These are phyloP conservation scores for Simalia tracyae DNA, from an alignment of 2,797 vertebrate genomes.

Conservation along the genomic window DNA sequence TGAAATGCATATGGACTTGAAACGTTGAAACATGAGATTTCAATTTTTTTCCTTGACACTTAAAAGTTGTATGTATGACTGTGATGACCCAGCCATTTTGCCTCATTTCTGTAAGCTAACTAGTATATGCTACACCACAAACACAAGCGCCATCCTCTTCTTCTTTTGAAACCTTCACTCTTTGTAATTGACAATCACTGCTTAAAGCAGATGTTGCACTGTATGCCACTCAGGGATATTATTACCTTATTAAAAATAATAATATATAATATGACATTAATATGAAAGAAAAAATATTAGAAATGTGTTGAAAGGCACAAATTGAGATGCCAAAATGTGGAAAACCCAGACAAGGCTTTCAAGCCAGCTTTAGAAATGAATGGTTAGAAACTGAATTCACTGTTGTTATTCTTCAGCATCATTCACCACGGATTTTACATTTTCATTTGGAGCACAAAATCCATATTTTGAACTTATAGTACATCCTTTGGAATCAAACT, in stretches of 20 bases:
- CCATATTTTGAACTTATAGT: constrained; percentile 10
- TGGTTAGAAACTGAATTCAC: constrained; percentile 61
- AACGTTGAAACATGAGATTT: constrained; percentile 42
- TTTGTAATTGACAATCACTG: constrained; percentile 95
- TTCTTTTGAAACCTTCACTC: constrained; percentile 65
- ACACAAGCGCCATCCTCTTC: constrained; percentile 35
- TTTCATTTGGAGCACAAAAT: constrained; percentile 21
- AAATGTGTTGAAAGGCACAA: constrained; percentile 57
- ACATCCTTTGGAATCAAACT: constrained; percentile 49
- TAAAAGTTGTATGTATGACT: neutral
- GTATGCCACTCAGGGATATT: constrained; percentile 96
- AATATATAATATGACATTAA: constrained; percentile 66
- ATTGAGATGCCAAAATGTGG: constrained; percentile 64
- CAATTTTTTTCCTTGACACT: constrained; percentile 41
- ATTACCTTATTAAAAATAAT: constrained; percentile 80
- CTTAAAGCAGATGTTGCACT: constrained; percentile 83
- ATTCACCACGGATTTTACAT: constrained; percentile 36
- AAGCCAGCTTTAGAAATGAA: constrained; percentile 57
- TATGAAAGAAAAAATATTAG: constrained; percentile 75
- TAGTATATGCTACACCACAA: constrained; percentile 29
- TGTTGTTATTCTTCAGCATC: constrained; percentile 54
- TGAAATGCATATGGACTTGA: constrained; percentile 21
- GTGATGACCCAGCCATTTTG: constrained; percentile 35
- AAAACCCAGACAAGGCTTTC: constrained; percentile 93
- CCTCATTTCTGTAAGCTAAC: constrained; percentile 40